Conservation (phyloP, 2,113 vertebrate genomes). For the Orycteropus afer region DNA sequence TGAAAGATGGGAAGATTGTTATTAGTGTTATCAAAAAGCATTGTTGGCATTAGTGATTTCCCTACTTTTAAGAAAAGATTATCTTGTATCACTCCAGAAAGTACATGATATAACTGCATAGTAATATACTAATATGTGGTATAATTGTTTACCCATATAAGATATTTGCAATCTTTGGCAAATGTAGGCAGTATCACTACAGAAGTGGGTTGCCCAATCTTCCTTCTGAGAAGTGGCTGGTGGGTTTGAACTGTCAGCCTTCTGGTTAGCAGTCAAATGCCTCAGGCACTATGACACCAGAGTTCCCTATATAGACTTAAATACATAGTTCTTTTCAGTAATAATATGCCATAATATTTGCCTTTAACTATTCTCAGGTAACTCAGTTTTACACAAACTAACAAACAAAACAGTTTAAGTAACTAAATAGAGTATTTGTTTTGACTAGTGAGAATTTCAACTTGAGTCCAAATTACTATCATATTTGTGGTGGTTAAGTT, state of each 20-base stretch:
- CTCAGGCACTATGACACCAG: too few species aligned
- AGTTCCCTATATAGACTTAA: neutral
- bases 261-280: too few species aligned
- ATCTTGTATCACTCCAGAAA: neutral
- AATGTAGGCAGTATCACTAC: too few species aligned
- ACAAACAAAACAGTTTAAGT: neutral
- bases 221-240: too few species aligned
- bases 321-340: neutral
- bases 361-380: neutral
- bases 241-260: too few species aligned
- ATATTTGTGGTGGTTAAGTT: too few species aligned
- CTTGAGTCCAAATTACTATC: too few species aligned
- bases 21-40: neutral
- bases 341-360: neutral
- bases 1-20: neutral
- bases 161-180: neutral
- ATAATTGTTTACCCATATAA: neutral
- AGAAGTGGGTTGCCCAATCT: too few species aligned
- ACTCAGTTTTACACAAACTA: neutral
- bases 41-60: neutral
- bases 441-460: neutral
- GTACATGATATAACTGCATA: neutral
- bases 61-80: neutral
- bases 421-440: neutral
- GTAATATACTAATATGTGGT: neutral